These are phyloP conservation scores for Hyaena hyaena DNA, from an alignment of 2,113 vertebrate species.

Conservation along the genomic window DNA sequence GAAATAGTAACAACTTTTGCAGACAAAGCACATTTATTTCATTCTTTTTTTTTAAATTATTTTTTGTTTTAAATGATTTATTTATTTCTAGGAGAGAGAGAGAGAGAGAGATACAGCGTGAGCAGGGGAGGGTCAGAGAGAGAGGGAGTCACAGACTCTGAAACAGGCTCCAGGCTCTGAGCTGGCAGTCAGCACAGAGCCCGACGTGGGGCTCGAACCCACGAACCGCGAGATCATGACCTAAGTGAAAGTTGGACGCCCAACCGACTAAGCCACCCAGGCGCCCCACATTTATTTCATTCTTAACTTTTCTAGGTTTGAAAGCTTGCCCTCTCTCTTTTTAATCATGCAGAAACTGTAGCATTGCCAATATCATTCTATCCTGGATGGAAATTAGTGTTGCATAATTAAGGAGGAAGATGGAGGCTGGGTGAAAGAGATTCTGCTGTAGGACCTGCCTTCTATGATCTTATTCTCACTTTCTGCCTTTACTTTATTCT, in stretches of 20 bases:
- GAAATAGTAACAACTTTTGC: constrained; percentile 64
- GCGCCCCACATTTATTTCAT: constrained; percentile 18
- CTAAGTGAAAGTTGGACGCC: too few species aligned
- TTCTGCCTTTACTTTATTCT: constrained; percentile 27
- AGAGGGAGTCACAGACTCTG: too few species aligned
- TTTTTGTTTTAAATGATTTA: too few species aligned
- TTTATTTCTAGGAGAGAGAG: too few species aligned
- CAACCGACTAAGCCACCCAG: too few species aligned
- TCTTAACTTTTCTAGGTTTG: constrained; percentile 63
- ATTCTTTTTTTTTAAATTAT: background rate
- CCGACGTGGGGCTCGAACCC: too few species aligned
- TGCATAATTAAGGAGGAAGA: constrained; percentile 51
- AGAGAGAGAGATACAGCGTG: too few species aligned
- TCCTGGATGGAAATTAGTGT: constrained; percentile 52
- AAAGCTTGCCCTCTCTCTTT: background rate
- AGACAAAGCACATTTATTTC: constrained; percentile 55
- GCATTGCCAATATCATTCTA: constrained; percentile 12
- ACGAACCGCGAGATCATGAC: too few species aligned
- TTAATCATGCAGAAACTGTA: background rate
- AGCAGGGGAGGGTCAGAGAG: too few species aligned
- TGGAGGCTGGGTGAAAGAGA: background rate
- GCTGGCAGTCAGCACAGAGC: too few species aligned
- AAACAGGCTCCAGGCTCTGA: too few species aligned
- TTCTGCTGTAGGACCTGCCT: background rate
- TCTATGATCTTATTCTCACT: background rate